These are phyloP conservation scores for Mus spretus DNA, from an alignment of 2,797 vertebrate genomes.

Conservation along the genomic window DNA sequence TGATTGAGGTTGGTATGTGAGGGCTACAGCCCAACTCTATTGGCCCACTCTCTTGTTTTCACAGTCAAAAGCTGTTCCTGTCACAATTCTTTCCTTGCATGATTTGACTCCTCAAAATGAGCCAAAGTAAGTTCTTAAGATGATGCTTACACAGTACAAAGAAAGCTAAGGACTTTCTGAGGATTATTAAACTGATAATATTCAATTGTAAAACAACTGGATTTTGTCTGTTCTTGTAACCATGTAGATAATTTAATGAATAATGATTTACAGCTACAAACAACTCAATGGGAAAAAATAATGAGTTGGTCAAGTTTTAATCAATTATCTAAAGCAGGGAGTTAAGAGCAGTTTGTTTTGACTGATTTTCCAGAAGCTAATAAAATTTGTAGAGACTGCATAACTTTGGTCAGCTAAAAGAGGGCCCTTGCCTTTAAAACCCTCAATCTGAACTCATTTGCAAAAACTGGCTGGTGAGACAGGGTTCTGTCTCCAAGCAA, in stretches of 20 bases:
- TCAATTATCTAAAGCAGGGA: neutral
- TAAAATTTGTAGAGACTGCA: neutral
- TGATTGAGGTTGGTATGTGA: neutral
- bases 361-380: neutral
- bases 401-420: neutral
- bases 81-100: neutral
- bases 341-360: neutral
- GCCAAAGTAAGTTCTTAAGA: neutral
- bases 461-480: neutral
- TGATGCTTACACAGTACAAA: neutral
- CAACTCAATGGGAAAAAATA: neutral
- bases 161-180: neutral
- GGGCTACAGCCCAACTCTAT: neutral
- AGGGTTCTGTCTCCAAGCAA: neutral
- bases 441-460: neutral
- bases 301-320: neutral
- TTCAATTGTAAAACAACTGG: neutral
- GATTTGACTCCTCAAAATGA: too few relatives aligned
- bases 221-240: neutral
- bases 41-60: neutral
- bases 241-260: neutral
- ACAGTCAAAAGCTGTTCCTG: neutral
- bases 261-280: slow-evolving; percentile 14
- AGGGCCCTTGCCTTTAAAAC: neutral
- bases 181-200: neutral